A percentile compares a stretch with the other conserved stretches of the same genome.
phyloP scores from a whole-genome alignment of 2,797 vertebrate species.

The Hypotaenidia okinawae region DNA sequence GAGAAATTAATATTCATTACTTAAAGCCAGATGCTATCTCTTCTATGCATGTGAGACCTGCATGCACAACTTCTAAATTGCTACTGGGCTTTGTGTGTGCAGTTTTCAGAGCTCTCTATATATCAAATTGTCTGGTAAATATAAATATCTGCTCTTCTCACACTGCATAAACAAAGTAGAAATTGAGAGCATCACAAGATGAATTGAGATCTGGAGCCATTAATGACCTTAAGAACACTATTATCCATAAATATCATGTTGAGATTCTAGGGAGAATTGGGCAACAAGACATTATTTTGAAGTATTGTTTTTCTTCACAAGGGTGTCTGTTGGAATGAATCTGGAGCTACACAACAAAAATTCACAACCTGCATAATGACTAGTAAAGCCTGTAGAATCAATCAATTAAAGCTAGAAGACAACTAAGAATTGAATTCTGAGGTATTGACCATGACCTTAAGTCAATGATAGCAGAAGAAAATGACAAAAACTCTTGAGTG shows the following conservation, averaged over 20 bases:
- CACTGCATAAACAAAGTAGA: slow-evolving; percentile 35
- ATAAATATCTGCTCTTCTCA: background rate
- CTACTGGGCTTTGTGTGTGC: background rate
- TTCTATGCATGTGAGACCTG: background rate
- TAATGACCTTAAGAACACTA: slow-evolving; percentile 36
- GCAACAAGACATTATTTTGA: slow-evolving; percentile 37
- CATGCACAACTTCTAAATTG: background rate
- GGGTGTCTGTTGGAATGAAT: slow-evolving; percentile 13
- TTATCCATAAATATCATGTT: slow-evolving; percentile 40
- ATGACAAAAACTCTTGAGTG: background rate
- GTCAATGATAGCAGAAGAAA: slow-evolving; percentile 11
- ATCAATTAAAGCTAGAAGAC: slow-evolving; percentile 28
- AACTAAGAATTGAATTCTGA: slow-evolving; percentile 28
- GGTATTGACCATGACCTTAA: background rate
- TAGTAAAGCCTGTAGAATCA: slow-evolving; percentile 7
- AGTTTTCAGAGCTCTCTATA: background rate
- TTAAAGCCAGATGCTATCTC: background rate
- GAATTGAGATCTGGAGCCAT: background rate
- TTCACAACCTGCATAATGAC: slow-evolving; percentile 2
- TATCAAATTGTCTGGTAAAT: background rate
- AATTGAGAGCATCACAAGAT: slow-evolving; percentile 2
- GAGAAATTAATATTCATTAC: slow-evolving; percentile 27
- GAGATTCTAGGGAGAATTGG: slow-evolving; percentile 12
- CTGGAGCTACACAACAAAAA: background rate
- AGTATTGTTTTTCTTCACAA: slow-evolving; percentile 27